phyloP scores from a whole-genome alignment of 1,140 invertebrate species.

The Aphelinus certus region DNA sequence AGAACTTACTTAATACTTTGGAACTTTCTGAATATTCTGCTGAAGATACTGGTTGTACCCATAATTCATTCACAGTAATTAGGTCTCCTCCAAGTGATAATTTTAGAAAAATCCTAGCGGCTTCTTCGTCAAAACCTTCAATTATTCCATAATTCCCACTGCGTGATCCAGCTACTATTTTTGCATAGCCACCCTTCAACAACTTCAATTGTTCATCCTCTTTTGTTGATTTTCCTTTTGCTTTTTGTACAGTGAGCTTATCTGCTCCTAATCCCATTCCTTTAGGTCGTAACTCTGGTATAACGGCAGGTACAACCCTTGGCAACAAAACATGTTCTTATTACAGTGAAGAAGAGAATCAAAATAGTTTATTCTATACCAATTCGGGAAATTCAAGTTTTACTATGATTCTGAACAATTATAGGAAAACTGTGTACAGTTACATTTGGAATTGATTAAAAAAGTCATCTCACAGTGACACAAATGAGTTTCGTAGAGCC shows the following conservation, averaged over 20 bases:
- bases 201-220: slow-evolving; percentile 72
- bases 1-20: slow-evolving; percentile 80
- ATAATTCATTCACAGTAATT: slow-evolving; percentile 80
- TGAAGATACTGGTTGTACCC: slow-evolving; percentile 79
- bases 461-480: too few species aligned
- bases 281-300: slow-evolving; percentile 80
- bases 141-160: slow-evolving; percentile 85
- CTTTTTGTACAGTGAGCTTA: slow-evolving; percentile 69
- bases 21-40: slow-evolving; percentile 82
- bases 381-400: not conserved
- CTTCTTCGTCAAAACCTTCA: slow-evolving; percentile 86
- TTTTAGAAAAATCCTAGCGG: slow-evolving; percentile 82
- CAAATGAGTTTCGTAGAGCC: too few species aligned
- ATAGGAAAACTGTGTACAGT: not conserved
- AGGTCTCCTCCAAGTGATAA: slow-evolving; percentile 76
- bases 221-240: slow-evolving; percentile 62
- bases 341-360: not conserved
- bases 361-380: not conserved
- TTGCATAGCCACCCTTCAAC: slow-evolving; percentile 75
- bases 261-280: slow-evolving; percentile 92
- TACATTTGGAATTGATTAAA: too few species aligned
- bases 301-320: slow-evolving; percentile 66
- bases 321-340: slow-evolving; percentile 2
- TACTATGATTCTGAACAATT: not conserved
- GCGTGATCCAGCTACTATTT: slow-evolving; percentile 77